Evolutionary conservation across 2,888 invertebrate genomes (phyloP), one percentile per base, ranked within the genome.

Genomic region (Drosophila silvestris): DNA sequence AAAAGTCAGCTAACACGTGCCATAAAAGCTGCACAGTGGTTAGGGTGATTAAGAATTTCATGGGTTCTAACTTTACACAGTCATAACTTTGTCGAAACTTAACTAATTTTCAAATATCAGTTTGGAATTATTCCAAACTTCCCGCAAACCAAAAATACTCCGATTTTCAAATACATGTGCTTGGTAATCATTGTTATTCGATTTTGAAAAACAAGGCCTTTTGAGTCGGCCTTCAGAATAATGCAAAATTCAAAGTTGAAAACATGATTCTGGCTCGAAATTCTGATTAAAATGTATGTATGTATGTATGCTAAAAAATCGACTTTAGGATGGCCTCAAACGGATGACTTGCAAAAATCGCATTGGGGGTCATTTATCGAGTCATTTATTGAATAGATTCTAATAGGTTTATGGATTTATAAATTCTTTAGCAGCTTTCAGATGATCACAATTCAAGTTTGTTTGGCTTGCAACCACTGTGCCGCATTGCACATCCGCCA

Each of bases 1-100:
- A 79, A 70, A 68, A 60, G 53, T 35, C 39, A 59, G 60, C 68
- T 64, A 82, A 86, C 89, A 81, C 84, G 85, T 85, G 90, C 87
- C 87, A 84, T 70, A 81, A 77, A 57, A 32, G 30, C 7, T 3
- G 65, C 28, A 72, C 57, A 56, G 62, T 52, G 70, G 51, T 44
- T 44, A 1, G 12, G 12, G 12, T 1, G 12, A 0, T n/a, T 3
- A 16, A 12, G 26, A 33, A 28, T 7, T 47, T 16, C 19, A 0
- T 16, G 22, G 12, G 6, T 19, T 56, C 5, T 14, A 26, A 54
- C 16, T 6, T 16, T 6, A 37, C 6, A 3, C 2, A 16, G 6
- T 0, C 0, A 37, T 7, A 37, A 3, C 37, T 19, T 37, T 37
- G 35, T 37, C 35, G 16, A 37, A 3, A 37, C 35, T 14, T 14